These are phyloP conservation scores for Acronicta alni DNA, from an alignment of 2,888 invertebrate genomes.

Conservation along the genomic window DNA sequence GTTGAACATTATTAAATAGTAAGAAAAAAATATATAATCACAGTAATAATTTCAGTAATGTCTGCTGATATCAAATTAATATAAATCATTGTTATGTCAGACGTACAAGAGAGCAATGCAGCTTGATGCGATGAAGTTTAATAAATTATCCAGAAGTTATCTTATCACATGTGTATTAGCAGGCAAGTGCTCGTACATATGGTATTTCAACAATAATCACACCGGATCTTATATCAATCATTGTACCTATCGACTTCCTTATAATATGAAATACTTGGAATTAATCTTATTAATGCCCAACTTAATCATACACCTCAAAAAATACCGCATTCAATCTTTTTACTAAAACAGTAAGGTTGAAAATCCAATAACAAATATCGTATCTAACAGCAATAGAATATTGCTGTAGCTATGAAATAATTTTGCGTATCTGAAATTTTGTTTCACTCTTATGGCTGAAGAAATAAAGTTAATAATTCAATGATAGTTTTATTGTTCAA, in stretches of 20 bases:
- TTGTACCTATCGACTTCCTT: slow-evolving; percentile 44
- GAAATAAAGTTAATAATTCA: slow-evolving; percentile 26
- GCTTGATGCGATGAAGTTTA: too few relatives aligned
- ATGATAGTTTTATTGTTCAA: not conserved
- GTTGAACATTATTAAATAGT: too few relatives aligned
- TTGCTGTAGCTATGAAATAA: slow-evolving; percentile 5
- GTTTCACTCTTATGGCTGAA: not conserved
- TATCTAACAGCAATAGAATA: not conserved
- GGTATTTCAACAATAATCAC: not conserved
- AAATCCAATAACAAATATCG: slow-evolving; percentile 5
- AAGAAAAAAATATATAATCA: too few relatives aligned
- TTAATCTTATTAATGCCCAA: slow-evolving; percentile 11
- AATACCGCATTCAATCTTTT: slow-evolving; percentile 10
- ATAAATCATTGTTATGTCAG: too few relatives aligned
- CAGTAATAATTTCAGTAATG: too few relatives aligned
- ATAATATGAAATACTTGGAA: slow-evolving; percentile 41
- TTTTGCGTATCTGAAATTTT: not conserved
- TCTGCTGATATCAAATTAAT: too few relatives aligned
- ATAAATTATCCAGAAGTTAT: too few relatives aligned
- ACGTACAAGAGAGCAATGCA: too few relatives aligned
- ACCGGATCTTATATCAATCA: slow-evolving; percentile 48
- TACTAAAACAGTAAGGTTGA: not conserved
- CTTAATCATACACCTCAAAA: slow-evolving; percentile 8
- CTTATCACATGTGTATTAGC: too few relatives aligned
- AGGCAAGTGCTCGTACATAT: too few relatives aligned